These are phyloP conservation scores for Drosophila subpulchrella DNA, from an alignment of 1,140 invertebrate species.

Conservation along the genomic window DNA sequence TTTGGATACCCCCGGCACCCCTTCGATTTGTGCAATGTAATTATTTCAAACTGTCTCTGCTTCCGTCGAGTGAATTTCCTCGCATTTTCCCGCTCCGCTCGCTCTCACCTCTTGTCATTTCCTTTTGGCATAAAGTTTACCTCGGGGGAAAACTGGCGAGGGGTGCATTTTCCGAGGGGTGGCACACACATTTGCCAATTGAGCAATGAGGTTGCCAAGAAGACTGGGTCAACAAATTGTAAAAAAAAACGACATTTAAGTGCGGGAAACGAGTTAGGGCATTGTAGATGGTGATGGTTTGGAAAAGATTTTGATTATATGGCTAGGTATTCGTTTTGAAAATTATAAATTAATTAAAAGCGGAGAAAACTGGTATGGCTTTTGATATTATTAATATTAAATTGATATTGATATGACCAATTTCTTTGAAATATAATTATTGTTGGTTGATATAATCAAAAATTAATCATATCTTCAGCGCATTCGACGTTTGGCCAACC, in stretches of 20 bases:
- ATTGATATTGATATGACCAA: too few species aligned
- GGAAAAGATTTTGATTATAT: background rate
- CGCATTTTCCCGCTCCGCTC: conserved; percentile 19
- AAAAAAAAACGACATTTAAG: background rate
- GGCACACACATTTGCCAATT: conserved; percentile 64
- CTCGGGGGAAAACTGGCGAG: conserved; percentile 15
- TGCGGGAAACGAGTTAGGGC: background rate
- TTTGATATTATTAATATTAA: too few species aligned
- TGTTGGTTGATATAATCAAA: background rate
- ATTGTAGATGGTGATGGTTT: background rate
- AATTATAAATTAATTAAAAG: too few species aligned
- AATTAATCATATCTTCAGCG: background rate
- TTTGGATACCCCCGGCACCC: background rate
- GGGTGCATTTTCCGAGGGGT: conserved; percentile 7
- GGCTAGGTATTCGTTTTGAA: background rate
- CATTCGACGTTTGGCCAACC: background rate
- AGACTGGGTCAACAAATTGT: conserved; percentile 30
- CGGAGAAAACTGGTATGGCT: too few species aligned
- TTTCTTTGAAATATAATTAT: too few species aligned
- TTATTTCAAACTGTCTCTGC: conserved; percentile 80
- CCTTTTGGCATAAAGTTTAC: conserved; percentile 72
- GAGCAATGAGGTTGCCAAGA: conserved; percentile 56
- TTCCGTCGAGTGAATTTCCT: conserved; percentile 63
- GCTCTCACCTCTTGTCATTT: conserved; percentile 43
- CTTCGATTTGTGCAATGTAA: conserved; percentile 63